These are phyloP conservation scores for Eptatretus atami DNA, from an alignment of 2,797 vertebrate genomes.

Conservation along the genomic window DNA sequence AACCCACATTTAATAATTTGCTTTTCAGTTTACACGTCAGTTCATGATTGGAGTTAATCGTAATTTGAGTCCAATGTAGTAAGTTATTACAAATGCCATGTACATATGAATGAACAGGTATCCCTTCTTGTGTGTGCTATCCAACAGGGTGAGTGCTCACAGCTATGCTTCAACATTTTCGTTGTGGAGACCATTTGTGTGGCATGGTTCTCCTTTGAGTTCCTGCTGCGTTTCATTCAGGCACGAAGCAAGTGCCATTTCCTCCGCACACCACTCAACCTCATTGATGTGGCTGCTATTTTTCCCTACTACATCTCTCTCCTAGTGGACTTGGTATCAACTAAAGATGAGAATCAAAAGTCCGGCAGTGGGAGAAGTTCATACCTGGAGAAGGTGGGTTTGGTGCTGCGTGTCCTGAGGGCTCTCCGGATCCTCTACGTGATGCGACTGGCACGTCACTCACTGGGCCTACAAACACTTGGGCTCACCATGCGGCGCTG, in stretches of 20 bases:
- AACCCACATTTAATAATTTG: no score
- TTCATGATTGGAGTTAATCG: no score
- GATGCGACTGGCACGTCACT: conserved; percentile 62
- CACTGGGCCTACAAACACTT: conserved; percentile 50
- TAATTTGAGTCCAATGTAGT: no score
- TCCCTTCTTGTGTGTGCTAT: no score
- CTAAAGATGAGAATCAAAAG: conserved; percentile 21
- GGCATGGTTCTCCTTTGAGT: conserved; percentile 84
- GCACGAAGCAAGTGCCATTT: conserved; percentile 60
- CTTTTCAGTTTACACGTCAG: no score
- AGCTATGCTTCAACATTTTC: conserved; percentile 52
- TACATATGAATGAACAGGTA: no score
- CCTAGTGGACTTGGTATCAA: conserved; percentile 26
- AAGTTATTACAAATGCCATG: no score
- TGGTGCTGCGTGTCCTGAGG: conserved; percentile 51
- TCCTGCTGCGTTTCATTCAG: conserved; percentile 66
- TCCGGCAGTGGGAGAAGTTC: conserved; percentile 27
- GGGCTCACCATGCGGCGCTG: conserved; percentile 56
- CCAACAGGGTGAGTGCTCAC: conserved; percentile 54
- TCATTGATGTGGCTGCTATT: conserved; percentile 71
- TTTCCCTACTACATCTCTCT: conserved; percentile 69
- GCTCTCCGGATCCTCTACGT: conserved; percentile 70
- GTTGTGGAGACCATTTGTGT: conserved; percentile 77
- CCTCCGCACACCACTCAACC: conserved; percentile 55
- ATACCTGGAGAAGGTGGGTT: conserved; percentile 57